phyloP scores from a whole-genome alignment of 2,797 vertebrate species.

The Tarsius wallacei region DNA sequence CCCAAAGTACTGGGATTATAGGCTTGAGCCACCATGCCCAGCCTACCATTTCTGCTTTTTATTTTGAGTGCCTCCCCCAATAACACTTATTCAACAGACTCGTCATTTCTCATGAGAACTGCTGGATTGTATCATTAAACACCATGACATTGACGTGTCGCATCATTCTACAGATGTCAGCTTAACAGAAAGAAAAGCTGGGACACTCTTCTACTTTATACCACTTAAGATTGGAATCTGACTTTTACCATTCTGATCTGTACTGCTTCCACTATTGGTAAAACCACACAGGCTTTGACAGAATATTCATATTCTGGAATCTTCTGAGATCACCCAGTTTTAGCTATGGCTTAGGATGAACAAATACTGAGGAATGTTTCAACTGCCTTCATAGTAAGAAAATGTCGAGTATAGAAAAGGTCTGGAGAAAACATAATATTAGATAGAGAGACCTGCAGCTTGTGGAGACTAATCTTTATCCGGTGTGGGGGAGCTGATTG shows the following conservation, averaged over 20 bases:
- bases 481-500: not conserved
- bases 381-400: not conserved
- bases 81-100: not conserved
- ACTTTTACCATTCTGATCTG: not conserved
- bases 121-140: not conserved
- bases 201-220: not conserved
- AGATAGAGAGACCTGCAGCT: not conserved
- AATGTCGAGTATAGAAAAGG: not conserved
- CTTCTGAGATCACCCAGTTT: not conserved
- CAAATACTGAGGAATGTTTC: not conserved
- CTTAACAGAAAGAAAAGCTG: not conserved
- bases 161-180: not conserved
- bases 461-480: not conserved
- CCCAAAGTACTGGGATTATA: no score
- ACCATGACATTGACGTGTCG: not conserved
- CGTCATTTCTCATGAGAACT: not conserved
- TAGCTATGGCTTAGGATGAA: not conserved
- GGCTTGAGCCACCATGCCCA: no score
- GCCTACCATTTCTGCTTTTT: not conserved
- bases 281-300: not conserved
- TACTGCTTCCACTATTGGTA: not conserved
- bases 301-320: not conserved
- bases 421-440: not conserved
- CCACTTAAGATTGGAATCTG: not conserved
- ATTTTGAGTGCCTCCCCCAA: not conserved